Percentiles rank a stretch among this genome's conserved stretches.
Conservation (phyloP, 2,888 invertebrate genomes). For the Hydropsyche betteni region DNA sequence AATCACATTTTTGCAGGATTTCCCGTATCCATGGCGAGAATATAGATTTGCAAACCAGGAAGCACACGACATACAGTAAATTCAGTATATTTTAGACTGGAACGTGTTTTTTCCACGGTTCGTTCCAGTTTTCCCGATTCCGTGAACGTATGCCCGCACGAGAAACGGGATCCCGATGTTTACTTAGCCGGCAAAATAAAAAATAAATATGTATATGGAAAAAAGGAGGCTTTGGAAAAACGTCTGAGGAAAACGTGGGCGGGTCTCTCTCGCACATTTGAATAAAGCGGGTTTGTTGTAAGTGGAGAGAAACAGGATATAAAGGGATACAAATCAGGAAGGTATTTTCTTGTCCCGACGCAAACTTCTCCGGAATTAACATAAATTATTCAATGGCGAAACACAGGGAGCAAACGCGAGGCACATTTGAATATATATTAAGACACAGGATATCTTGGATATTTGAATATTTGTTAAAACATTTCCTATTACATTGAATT, state of each 20-base stretch:
- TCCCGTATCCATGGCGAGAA: background rate
- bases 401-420: constrained; percentile 37
- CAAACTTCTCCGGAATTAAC: constrained; percentile 40
- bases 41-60: background rate
- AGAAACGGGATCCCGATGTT: constrained; percentile 16
- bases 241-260: background rate
- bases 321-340: constrained; percentile 41
- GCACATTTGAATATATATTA: constrained; percentile 40
- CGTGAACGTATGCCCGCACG: background rate
- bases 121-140: too few species aligned
- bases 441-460: constrained; percentile 41
- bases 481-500: constrained; percentile 38
- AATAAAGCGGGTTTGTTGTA: constrained; percentile 35
- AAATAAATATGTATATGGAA: constrained; percentile 12
- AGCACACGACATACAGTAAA: background rate
- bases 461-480: constrained; percentile 40
- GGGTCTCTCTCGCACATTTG: constrained; percentile 28
- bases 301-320: constrained; percentile 39
- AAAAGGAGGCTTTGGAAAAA: constrained; percentile 12
- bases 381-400: constrained; percentile 42
- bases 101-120: too few species aligned
- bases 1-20: constrained; percentile 11
- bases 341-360: constrained; percentile 41
- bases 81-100: too few species aligned
- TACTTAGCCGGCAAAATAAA: constrained; percentile 15